A percentile compares a stretch with the other conserved stretches of the same genome.
Conservation (phyloP, 2,888 invertebrate genomes). For the Melinaea marsaeus region DNA sequence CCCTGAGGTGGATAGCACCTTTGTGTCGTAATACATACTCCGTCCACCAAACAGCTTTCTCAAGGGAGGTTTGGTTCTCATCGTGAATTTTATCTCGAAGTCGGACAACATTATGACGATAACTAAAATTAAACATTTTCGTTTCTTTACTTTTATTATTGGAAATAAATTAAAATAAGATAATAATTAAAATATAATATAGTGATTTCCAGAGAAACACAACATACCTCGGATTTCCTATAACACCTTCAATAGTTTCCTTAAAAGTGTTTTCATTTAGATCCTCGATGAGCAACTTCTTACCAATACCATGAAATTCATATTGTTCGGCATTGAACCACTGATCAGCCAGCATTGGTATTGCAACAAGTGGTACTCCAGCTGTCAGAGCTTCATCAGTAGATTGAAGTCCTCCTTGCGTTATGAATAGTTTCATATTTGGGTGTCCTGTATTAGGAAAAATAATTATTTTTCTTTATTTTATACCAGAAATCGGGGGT, state of each 20-base stretch:
- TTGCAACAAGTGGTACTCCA: slow-evolving; percentile 52
- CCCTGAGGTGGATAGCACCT: too few species aligned
- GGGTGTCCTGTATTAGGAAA: slow-evolving; percentile 48
- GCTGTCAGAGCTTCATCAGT: too few species aligned
- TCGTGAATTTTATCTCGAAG: too few species aligned
- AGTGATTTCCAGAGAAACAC: background rate
- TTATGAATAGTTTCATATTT: slow-evolving; percentile 57
- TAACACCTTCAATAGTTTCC: slow-evolving; percentile 37
- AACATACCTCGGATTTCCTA: slow-evolving; percentile 38
- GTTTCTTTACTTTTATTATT: too few species aligned
- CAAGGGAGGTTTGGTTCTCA: too few species aligned
- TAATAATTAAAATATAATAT: too few species aligned
- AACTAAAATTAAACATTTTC: too few species aligned
- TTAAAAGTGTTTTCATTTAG: slow-evolving; percentile 41
- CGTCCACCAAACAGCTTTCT: too few species aligned
- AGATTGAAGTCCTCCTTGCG: slow-evolving; percentile 63
- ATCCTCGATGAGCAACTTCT: slow-evolving; percentile 42
- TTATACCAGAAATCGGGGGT: too few species aligned
- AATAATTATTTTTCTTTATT: background rate
- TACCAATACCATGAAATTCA: slow-evolving; percentile 44
- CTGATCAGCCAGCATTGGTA: slow-evolving; percentile 62
- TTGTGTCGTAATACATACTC: too few species aligned
- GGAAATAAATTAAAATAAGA: too few species aligned
- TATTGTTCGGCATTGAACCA: slow-evolving; percentile 49
- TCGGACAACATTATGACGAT: too few species aligned